phyloP scores from a whole-genome alignment of 2,888 invertebrate species.

The Blastobasis adustella region DNA sequence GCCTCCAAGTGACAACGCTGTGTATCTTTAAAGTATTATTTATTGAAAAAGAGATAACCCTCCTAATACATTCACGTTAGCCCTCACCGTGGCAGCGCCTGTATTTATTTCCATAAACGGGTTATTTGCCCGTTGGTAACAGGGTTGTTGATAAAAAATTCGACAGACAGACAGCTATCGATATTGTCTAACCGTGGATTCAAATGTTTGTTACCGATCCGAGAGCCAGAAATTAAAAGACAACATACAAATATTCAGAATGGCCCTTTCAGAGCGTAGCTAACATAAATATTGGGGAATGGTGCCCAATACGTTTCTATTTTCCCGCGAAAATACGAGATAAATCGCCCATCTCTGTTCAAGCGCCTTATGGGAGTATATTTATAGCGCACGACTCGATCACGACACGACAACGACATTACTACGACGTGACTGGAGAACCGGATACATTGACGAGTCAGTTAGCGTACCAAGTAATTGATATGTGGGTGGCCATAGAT shows the following conservation, averaged over 20 bases:
- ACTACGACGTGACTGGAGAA: no score
- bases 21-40: no score
- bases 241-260: constrained; percentile 10
- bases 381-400: constrained; percentile 14
- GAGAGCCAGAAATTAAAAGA: neutral
- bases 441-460: no score
- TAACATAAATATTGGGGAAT: constrained; percentile 13
- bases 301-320: constrained; percentile 18
- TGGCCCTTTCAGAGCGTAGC: neutral
- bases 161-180: no score
- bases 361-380: constrained; percentile 29
- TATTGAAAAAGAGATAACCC: no score
- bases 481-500: no score
- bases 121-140: neutral
- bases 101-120: no score
- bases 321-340: constrained; percentile 29
- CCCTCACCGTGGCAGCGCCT: neutral
- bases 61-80: no score
- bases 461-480: constrained; percentile 3
- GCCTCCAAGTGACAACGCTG: no score
- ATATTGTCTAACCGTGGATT: no score
- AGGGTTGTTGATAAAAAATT: neutral
- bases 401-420: no score
- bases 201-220: no score
- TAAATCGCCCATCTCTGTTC: constrained; percentile 51